Base-by-base conservation (phyloP, 2,888 invertebrate species). In the Netelia virgata region DNA sequence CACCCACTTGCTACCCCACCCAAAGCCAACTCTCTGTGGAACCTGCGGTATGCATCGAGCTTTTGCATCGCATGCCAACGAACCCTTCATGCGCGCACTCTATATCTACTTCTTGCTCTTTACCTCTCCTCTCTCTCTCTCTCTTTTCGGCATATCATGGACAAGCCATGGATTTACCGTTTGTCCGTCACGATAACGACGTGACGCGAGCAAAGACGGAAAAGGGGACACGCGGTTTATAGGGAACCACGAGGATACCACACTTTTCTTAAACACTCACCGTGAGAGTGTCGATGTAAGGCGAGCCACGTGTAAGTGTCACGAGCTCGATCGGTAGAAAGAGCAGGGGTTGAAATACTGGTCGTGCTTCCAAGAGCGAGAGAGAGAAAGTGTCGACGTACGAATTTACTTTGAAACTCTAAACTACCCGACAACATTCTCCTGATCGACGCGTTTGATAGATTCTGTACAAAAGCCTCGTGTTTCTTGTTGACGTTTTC, bases 21-120 rank as follows among this genome's bases (percentile, higher is more conserved):
- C 66, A 43, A 28, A 28, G 53, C 59, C 63, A 61, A 20, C 69
- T 57, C 68, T 36, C 50, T 28, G 28, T 28, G 73, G 66, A 63
- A 18, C 57, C 16, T 53, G 47, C 50, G 63, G 70, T 47, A 63
- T 75, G 78, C 78, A 84, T 81, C 70, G 78, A 78, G 84, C 84
- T 79, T 79, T 66, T 76, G 68, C 84, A 75, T 78, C 66, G 70
- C 78, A 82, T 79, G 41, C 61, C 61, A 78, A 69, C 59, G 47
- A 47, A 79, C 28, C 57, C 66, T 73, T 72, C 79, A 50, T 70
- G 28, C 47, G 10, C 47, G 28, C 68, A 20, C 41, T 11, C 59
- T 57, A 68, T 57, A 23, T 69, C 55, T 23, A 23, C 23, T 23
- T 23, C 23, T 23, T 23, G 23, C 23, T 23, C 28, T 23, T 20